Percentiles rank a stretch among this genome's conserved stretches.
These are phyloP conservation scores for Acanthornis magna DNA, from an alignment of 2,797 vertebrate genomes.

Conservation along the genomic window DNA sequence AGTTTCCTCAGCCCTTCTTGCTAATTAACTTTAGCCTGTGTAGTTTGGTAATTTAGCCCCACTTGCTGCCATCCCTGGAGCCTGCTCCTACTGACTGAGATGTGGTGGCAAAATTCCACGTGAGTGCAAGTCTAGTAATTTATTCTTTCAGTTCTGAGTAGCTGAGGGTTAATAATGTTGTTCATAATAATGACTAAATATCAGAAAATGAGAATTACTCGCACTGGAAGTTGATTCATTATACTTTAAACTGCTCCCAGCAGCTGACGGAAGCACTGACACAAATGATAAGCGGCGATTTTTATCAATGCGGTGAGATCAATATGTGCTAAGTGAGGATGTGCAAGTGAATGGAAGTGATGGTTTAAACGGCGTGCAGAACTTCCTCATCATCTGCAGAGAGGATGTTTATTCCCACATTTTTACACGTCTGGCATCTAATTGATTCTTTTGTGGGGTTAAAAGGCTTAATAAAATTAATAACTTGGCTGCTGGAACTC, in stretches of 20 bases:
- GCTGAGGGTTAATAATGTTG: not conserved
- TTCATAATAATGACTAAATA: constrained; percentile 4
- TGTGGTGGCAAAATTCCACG: not conserved
- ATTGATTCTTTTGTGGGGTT: constrained; percentile 11
- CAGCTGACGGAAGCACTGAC: constrained; percentile 7
- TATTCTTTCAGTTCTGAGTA: not conserved
- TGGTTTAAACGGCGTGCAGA: not conserved
- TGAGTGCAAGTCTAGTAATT: not conserved
- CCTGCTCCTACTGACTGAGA: not conserved
- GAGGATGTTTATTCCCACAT: not conserved
- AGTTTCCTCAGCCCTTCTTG: not conserved
- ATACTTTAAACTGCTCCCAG: constrained; percentile 4
- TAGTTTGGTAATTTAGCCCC: not conserved
- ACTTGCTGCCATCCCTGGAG: not conserved
- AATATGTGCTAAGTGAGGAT: not conserved
- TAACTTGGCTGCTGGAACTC: not conserved
- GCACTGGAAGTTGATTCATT: constrained; percentile 8
- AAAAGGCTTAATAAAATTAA: constrained; percentile 10
- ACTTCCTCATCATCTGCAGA: not conserved
- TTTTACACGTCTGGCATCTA: not conserved
- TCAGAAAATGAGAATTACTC: not conserved
- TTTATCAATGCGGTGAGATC: constrained; percentile 15
- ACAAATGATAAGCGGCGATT: not conserved
- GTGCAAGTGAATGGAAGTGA: not conserved
- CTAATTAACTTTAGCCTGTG: not conserved